Base-by-base conservation (phyloP, 2,113 vertebrate genomes). In the Myrmecobius fasciatus region DNA sequence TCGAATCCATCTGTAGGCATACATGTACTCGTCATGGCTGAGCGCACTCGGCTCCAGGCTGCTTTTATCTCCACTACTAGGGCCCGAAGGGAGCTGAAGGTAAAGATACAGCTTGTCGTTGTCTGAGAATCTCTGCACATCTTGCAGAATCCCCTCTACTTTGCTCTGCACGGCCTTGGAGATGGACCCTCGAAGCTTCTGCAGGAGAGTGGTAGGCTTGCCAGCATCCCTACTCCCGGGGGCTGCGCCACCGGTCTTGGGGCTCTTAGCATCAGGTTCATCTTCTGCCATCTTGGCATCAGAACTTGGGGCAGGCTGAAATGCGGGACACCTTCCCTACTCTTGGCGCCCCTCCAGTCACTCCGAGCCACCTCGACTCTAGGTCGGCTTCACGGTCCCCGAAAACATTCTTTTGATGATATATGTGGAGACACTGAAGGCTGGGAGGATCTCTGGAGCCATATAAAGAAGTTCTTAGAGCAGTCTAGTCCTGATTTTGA, bases 1-100 rank as follows among this genome's bases (percentile, higher is more conserved):
- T 46, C 99, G 98, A 97, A 99, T 99, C 99, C 99, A 99, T 98
- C 98, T 99, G 89, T 99, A 99, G 3, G 99, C 99, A 83, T 99
- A 99, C 97, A 99, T 99, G 97, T 99, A 99, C 89, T 99, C 99
- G 0, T 99, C 98, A 0, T 98, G 99, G 98, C 98, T 99, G 88
- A 99, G 98, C 0, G 98, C 98, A 43, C 98, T 98, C 3, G 98
- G 98, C 94, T 99, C 99, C 5, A 98, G 97, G 46, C 98, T 98
- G 93, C 90, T 99, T 97, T 99, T 99, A 91, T 99, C 99, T 89
- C 98, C 99, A 20, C 98, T 97, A 83, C 98, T 98, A n/a, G 99
- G 99, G 53, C 99, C 99, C 0, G 99, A 99, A 36, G 99, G 99
- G 60, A 99, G 99, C 98, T 99, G 99, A 12, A 99, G 98, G 97